phyloP scores from a whole-genome alignment of 2,113 vertebrate species.

The Oenanthe oenanthe region DNA sequence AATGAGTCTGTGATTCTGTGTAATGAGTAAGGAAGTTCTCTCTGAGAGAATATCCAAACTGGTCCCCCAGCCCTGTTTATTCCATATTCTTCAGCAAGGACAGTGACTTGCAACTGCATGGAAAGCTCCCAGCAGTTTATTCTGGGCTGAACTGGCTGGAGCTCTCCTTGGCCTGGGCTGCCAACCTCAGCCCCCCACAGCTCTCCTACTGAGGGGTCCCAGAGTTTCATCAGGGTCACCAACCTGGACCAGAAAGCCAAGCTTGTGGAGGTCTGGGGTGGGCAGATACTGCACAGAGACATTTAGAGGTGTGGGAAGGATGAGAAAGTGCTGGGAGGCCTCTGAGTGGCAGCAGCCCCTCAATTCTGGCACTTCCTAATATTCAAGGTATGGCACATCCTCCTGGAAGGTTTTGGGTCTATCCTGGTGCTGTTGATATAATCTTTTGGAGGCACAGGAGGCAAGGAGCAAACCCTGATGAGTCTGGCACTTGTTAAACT shows the following conservation, averaged over 20 bases:
- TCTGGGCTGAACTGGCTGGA: background rate
- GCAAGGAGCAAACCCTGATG: background rate
- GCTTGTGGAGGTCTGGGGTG: fast-evolving
- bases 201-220: background rate
- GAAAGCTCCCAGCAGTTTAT: background rate
- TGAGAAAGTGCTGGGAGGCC: background rate
- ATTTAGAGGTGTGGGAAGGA: background rate
- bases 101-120: background rate
- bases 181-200: background rate
- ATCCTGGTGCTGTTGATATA: background rate
- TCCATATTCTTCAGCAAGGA: background rate
- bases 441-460: background rate
- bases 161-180: background rate
- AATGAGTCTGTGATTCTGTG: background rate
- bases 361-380: background rate
- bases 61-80: fast-evolving
- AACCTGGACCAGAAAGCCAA: background rate
- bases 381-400: background rate
- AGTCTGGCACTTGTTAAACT: background rate
- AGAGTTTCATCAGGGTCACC: background rate
- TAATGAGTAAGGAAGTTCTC: background rate
- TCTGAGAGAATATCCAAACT: background rate
- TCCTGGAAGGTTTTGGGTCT: background rate
- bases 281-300: background rate
- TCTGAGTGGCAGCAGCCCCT: background rate